Evolutionary conservation across 2,797 vertebrate species (phyloP).

Genomic region (Cygnus olor): DNA sequence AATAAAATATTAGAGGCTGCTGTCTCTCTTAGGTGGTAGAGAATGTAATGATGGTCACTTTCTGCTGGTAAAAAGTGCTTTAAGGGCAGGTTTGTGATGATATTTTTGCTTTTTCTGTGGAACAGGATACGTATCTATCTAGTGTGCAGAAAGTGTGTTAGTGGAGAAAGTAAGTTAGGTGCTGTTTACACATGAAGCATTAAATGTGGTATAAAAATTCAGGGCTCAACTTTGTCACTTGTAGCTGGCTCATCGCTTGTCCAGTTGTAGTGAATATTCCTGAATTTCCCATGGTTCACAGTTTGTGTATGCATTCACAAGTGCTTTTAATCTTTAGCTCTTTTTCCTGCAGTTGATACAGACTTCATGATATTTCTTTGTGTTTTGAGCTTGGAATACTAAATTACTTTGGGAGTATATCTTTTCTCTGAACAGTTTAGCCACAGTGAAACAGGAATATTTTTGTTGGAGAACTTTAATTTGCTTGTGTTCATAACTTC

Average conservation of each 20-base stretch:
- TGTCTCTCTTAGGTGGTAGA: background rate
- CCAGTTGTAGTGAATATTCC: background rate
- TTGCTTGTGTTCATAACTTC: background rate
- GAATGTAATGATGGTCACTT: background rate
- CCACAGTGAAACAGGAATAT: background rate
- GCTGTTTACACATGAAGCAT: background rate
- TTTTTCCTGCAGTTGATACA: background rate
- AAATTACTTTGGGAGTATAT: background rate
- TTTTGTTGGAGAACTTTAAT: constrained; percentile 18
- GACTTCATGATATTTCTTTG: background rate
- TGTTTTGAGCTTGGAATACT: background rate
- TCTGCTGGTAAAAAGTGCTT: background rate
- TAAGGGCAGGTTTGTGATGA: background rate
- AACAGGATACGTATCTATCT: background rate
- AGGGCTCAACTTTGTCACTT: background rate
- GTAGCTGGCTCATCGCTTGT: background rate
- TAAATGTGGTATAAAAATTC: background rate
- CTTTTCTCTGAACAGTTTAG: background rate
- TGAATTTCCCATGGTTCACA: background rate
- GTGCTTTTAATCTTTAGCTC: background rate
- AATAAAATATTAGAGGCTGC: background rate
- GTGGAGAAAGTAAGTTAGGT: background rate
- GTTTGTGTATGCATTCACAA: background rate
- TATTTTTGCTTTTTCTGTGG: background rate
- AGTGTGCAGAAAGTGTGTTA: background rate